These are phyloP conservation scores for Vanacampus margaritifer DNA, from an alignment of 2,113 vertebrate genomes.

Conservation along the genomic window DNA sequence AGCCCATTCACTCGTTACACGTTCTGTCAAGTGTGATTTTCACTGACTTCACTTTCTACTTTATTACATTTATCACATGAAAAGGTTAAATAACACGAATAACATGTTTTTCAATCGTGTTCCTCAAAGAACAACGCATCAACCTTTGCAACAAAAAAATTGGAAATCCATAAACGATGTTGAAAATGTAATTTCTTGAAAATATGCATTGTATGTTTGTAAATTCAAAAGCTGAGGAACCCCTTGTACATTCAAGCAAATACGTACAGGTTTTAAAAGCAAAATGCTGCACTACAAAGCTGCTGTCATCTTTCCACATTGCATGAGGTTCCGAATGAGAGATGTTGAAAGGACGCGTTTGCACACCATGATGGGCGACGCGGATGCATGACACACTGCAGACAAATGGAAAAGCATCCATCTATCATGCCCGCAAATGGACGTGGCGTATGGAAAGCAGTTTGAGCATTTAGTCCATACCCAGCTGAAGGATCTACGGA, in stretches of 20 bases:
- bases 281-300: conserved; percentile 14
- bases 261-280: not conserved
- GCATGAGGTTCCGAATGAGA: conserved; percentile 7
- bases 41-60: too few relatives aligned
- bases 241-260: conserved; percentile 15
- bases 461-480: not conserved
- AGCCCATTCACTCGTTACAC: too few relatives aligned
- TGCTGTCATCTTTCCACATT: conserved; percentile 9
- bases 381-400: conserved; percentile 44
- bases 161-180: too few relatives aligned
- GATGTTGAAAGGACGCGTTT: conserved; percentile 51
- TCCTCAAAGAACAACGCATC: too few relatives aligned
- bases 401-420: conserved; percentile 51
- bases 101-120: too few relatives aligned
- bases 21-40: too few relatives aligned
- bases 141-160: too few relatives aligned
- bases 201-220: not conserved
- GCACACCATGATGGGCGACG: conserved; percentile 37
- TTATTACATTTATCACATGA: too few relatives aligned
- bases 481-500: not conserved
- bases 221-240: not conserved
- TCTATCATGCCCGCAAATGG: conserved; percentile 43
- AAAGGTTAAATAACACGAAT: too few relatives aligned
- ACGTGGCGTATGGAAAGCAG: not conserved
- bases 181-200: too few relatives aligned